These are phyloP conservation scores for Euplexia lucipara DNA, from an alignment of 2,888 invertebrate genomes.

Conservation along the genomic window DNA sequence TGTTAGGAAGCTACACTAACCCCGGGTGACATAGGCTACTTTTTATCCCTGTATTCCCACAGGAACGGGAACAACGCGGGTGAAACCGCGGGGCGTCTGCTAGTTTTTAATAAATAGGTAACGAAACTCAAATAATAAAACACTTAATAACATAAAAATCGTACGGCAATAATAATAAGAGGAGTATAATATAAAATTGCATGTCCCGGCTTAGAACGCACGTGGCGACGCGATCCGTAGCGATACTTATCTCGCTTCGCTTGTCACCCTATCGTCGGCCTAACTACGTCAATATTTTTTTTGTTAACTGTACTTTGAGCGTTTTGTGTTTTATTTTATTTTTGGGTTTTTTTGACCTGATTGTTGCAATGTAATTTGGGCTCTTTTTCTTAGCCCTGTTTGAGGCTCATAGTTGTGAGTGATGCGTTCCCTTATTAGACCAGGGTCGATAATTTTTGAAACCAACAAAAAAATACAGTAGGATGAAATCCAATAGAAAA, in stretches of 20 bases:
- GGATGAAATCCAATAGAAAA: too few relatives aligned
- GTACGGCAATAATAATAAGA: conserved; percentile 75
- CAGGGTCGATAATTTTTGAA: too few relatives aligned
- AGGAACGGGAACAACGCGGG: too few relatives aligned
- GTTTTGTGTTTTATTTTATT: conserved; percentile 27
- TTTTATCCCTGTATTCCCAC: too few relatives aligned
- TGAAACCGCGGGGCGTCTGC: too few relatives aligned
- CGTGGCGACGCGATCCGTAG: conserved; percentile 74
- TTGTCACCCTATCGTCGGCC: conserved; percentile 76
- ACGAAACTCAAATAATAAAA: conserved; percentile 69
- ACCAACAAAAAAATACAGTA: too few relatives aligned
- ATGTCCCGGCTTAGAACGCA: conserved; percentile 79
- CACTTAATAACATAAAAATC: conserved; percentile 72
- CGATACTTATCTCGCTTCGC: conserved; percentile 86
- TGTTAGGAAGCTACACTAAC: too few relatives aligned
- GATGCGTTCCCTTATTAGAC: too few relatives aligned
- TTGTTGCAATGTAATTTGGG: conserved; percentile 1
- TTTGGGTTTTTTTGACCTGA: conserved; percentile 15
- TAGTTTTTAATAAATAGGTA: too few relatives aligned
- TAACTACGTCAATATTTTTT: conserved; percentile 62
- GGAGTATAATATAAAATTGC: conserved; percentile 83
- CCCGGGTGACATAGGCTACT: too few relatives aligned
- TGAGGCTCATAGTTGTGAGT: too few relatives aligned
- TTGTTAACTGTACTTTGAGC: conserved; percentile 52
- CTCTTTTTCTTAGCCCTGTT: neutral